Evolutionary conservation across 2,113 vertebrate species (phyloP), one percentile per base, ranked within the genome.

Genomic region (Protomyctophum bolini): DNA sequence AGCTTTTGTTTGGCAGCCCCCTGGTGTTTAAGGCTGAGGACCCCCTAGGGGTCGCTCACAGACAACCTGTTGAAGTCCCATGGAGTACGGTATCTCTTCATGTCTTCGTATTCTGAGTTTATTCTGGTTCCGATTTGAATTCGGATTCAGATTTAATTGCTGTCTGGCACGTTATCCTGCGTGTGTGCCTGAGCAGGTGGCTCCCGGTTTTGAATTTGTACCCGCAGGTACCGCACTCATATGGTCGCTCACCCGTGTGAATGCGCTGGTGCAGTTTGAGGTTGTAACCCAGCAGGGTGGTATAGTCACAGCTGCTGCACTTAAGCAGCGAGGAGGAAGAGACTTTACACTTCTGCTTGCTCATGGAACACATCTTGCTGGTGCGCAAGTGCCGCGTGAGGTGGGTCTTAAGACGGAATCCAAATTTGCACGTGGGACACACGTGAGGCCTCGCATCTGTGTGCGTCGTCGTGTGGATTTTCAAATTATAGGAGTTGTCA

Each of bases 151-250:
- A 41, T 41, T 41, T 41, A 41, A 4, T 28, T 3, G 7, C 12
- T 65, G 55, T 10, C 33, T 41, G 33, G 33, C 33, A 41, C 33
- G 33, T 41, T 41, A 0, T 41, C 33, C 46, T 51, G 6, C 6
- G 6, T 11, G 48, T 12, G 62, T 76, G 74, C 1, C 68, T 68
- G 15, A 54, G 21, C 10, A 76, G 67, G 61, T 70, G 55, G 51
- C 70, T 73, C 4, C 62, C 41, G 2, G 76, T 73, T n/a, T 65
- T 65, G 58, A 76, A 76, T 2, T 10, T 33, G 5, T n/a, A n/a
- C 1, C 51, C 49, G 46, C 74, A 76, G 2, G 10, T 12, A 8
- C 2, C 1, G 15, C 74, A 76, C 6, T 12, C 52, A 41, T 55
- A 76, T 5, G 74, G 33, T 41, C 33, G 33, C 33, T 41, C 33